A percentile compares a stretch with the other conserved stretches of the same genome.
phyloP scores from a whole-genome alignment of 2,888 invertebrate genomes.

The Dinocampus coccinellae region DNA sequence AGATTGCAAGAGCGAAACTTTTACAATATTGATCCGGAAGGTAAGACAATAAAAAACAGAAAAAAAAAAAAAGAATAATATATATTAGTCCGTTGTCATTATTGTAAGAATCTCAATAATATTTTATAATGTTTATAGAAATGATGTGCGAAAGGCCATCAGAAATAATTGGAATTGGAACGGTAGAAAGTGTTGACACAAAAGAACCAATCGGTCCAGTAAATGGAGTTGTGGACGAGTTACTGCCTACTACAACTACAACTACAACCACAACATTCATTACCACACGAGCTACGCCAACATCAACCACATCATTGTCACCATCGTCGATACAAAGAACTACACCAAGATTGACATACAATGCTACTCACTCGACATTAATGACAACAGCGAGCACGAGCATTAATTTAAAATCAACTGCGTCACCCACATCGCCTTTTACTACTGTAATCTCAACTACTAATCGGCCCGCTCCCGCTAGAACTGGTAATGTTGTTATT shows the following conservation, averaged over 20 bases:
- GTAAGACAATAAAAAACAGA: slow-evolving; percentile 58
- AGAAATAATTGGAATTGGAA: slow-evolving; percentile 72
- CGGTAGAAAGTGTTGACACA: slow-evolving; percentile 72
- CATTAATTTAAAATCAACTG: slow-evolving; percentile 49
- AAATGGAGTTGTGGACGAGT: slow-evolving; percentile 65
- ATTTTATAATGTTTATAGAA: slow-evolving; percentile 56
- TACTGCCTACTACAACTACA: slow-evolving; percentile 62
- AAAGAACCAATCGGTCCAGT: slow-evolving; percentile 60
- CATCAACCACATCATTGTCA: slow-evolving; percentile 56
- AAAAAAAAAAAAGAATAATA: no score
- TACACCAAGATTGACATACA: slow-evolving; percentile 45
- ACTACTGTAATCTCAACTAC: slow-evolving; percentile 49
- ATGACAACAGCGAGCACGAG: slow-evolving; percentile 40
- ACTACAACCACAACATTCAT: slow-evolving; percentile 55
- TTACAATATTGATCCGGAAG: slow-evolving; percentile 87
- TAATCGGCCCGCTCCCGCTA: slow-evolving; percentile 52
- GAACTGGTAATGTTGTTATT: slow-evolving; percentile 64
- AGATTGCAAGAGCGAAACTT: slow-evolving; percentile 86
- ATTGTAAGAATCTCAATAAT: not conserved
- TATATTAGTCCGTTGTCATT: no score
- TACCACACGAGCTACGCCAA: slow-evolving; percentile 53
- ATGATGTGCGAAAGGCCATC: slow-evolving; percentile 66
- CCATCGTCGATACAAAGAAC: slow-evolving; percentile 56
- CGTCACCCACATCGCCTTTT: slow-evolving; percentile 65
- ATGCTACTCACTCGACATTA: slow-evolving; percentile 47